Base-by-base conservation (phyloP, 2,113 vertebrate species). In the Miniopterus natalensis region DNA sequence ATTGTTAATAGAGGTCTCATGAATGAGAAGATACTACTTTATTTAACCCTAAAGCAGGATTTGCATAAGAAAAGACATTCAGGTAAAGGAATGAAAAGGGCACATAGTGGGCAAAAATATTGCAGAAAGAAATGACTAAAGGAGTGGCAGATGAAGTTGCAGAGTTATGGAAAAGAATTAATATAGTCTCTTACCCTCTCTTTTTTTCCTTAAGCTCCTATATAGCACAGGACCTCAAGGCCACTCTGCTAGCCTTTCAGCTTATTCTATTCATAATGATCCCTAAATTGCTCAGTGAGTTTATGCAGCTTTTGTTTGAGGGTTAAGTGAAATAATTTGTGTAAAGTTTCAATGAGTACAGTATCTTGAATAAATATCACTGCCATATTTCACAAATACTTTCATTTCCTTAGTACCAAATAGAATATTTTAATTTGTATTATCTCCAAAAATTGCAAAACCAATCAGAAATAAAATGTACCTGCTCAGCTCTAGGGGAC, bases 381-480 rank as follows among this genome's bases (percentile, higher is more conserved):
- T 81, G 21, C 1, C 2, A 45, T 71, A 53, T 85, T 85, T 91
- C 42, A 90, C 14, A 88, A 77, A 55, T 55, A 40, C 3, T 84
- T 94, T 81, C 45, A 70, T 77, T 51, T 18, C 10, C 11, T 49
- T 70, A 70, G 6, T 1, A 59, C 23, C 23, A 70, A 84, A 14
- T 55, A 29, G 36, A 90, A 92, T 75, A 86, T 90, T 90, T 94
- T 71, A 94, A 1, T 73, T 87, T 84, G 1, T 42, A 79, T 77
- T 80, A 78, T 84, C 14, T 94, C 53, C 27, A 49, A 53, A 96
- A 79, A 84, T 29, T 65, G 4, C 18, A 87, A 96, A 95, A 57
- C 9, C 40, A 84, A 94, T 80, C 18, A 47, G 45, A 92, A 95
- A 73, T 47, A 45, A 73, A 9, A 84, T 51, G 8, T 29, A 73